Evolutionary conservation across 2,797 vertebrate genomes (phyloP).

Genomic region (Gymnothorax javanicus): DNA sequence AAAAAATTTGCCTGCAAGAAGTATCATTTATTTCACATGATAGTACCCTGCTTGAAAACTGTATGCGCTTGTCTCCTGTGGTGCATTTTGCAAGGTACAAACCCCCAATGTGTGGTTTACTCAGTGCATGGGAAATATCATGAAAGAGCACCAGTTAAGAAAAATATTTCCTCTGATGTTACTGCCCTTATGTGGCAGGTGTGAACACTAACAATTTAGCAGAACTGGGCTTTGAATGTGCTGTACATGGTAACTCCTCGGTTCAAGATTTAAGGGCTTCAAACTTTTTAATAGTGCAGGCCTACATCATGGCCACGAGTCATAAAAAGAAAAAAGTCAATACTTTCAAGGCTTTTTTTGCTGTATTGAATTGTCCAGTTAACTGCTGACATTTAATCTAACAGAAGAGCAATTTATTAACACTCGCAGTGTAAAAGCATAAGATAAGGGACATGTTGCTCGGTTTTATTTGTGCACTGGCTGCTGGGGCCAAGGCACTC

Average conservation of each 20-base stretch:
- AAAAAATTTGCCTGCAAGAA: too few species aligned
- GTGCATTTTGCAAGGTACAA: not conserved
- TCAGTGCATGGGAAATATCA: not conserved
- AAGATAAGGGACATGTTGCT: not conserved
- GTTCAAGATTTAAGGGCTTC: not conserved
- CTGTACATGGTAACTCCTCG: not conserved
- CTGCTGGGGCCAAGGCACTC: slow-evolving; percentile 9
- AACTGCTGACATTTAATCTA: not conserved
- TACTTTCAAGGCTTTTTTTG: not conserved
- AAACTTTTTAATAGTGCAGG: not conserved
- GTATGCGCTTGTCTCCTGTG: not conserved
- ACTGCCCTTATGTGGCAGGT: not conserved
- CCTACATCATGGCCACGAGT: not conserved
- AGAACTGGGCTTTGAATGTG: not conserved
- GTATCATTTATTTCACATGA: too few species aligned
- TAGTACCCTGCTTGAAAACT: too few species aligned
- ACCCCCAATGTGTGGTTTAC: not conserved
- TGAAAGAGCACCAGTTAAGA: not conserved
- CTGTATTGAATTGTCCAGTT: not conserved
- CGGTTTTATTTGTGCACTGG: slow-evolving; percentile 12
- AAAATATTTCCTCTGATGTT: not conserved
- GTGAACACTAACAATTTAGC: not conserved
- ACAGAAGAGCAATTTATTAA: not conserved
- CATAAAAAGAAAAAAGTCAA: not conserved
- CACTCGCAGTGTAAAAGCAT: not conserved